These are phyloP conservation scores for Monoplex corrugatus DNA, from an alignment of 2,888 invertebrate genomes.

Conservation along the genomic window DNA sequence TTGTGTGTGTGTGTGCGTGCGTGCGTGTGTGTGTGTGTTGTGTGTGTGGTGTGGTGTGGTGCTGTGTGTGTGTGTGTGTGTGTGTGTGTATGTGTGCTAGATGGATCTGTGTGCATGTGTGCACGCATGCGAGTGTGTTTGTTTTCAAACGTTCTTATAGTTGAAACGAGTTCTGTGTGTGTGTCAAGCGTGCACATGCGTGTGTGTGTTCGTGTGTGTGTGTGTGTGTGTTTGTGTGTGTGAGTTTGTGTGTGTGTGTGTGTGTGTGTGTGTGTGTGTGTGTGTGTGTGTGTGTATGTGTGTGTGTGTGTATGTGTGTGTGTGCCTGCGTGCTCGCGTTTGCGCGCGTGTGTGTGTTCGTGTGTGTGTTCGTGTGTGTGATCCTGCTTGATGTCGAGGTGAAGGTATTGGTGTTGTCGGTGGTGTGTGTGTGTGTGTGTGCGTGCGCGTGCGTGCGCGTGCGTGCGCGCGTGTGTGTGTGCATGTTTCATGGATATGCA, in stretches of 20 bases:
- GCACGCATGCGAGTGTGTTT: background rate
- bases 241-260: background rate
- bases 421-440: no score
- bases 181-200: no score
- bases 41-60: background rate
- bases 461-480: no score
- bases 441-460: no score
- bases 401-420: no score
- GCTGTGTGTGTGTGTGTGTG: background rate
- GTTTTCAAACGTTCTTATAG: no score
- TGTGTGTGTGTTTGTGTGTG: background rate
- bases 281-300: background rate
- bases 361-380: background rate
- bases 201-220: no score
- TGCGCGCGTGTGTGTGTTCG: background rate
- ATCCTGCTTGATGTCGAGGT: no score
- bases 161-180: no score
- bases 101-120: no score
- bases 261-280: background rate
- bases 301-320: background rate
- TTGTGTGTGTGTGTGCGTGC: background rate
- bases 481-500: no score
- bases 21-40: background rate
- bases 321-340: background rate
- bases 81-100: conserved; percentile 13